phyloP scores from a whole-genome alignment of 2,888 invertebrate species.

The Parelbella ahira region DNA sequence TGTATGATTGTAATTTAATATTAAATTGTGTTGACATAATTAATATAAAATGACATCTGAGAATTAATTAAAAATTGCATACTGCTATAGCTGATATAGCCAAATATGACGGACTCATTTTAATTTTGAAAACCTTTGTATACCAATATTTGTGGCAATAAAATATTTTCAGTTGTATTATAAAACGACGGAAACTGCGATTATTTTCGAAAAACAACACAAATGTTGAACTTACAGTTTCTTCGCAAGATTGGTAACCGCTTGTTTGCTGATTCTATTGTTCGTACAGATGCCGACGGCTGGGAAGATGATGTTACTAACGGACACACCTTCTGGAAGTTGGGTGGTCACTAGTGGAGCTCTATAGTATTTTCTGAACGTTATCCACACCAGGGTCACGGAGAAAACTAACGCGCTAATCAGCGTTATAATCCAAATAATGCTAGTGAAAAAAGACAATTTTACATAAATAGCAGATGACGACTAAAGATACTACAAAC shows the following conservation, averaged over 20 bases:
- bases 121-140: too few species aligned
- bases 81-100: too few species aligned
- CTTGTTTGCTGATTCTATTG: constrained; percentile 69
- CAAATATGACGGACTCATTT: too few species aligned
- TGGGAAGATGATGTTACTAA: constrained; percentile 69
- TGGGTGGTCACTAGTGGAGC: constrained; percentile 68
- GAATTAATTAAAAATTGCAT: too few species aligned
- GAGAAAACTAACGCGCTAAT: constrained; percentile 61
- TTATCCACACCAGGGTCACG: constrained; percentile 59
- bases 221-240: constrained; percentile 65
- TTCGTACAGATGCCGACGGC: constrained; percentile 72
- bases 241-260: constrained; percentile 53
- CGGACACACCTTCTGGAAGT: constrained; percentile 66
- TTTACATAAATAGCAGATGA: background rate
- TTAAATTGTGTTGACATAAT: too few species aligned
- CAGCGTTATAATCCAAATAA: constrained; percentile 63
- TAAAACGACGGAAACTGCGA: too few species aligned
- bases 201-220: too few species aligned
- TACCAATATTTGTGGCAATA: too few species aligned
- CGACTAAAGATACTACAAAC: too few species aligned
- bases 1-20: too few species aligned
- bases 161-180: too few species aligned
- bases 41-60: too few species aligned
- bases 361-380: constrained; percentile 58
- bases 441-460: constrained; percentile 37